Conservation (phyloP, 2,888 invertebrate species). For the Tiliacea aurago region DNA sequence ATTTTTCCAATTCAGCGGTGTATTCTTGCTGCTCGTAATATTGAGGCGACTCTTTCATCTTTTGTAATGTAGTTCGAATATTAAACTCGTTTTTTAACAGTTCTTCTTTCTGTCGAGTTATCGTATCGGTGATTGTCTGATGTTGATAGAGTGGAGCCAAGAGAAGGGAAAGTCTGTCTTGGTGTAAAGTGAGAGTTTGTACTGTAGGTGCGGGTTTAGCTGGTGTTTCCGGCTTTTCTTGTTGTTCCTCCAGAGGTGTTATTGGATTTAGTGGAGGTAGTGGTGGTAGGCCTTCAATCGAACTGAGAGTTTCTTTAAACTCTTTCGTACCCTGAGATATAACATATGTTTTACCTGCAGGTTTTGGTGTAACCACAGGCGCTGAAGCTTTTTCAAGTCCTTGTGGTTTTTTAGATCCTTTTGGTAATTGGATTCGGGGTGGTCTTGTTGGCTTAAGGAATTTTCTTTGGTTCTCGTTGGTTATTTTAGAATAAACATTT, state of each 20-base stretch:
- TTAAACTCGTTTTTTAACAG: conserved; percentile 61
- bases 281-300: conserved; percentile 33
- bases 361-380: not conserved
- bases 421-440: conserved; percentile 15
- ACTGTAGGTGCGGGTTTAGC: conserved; percentile 19
- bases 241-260: conserved; percentile 19
- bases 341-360: conserved; percentile 6
- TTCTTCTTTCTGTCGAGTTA: conserved; percentile 63
- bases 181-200: conserved; percentile 21
- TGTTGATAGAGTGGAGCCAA: conserved; percentile 64
- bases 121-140: conserved; percentile 60
- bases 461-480: conserved; percentile 32
- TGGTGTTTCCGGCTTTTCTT: conserved; percentile 38
- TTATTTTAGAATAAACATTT: conserved; percentile 16
- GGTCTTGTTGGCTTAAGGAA: conserved; percentile 15
- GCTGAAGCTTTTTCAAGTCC: not conserved
- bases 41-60: conserved; percentile 74
- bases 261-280: conserved; percentile 10
- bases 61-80: conserved; percentile 63
- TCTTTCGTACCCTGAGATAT: conserved; percentile 2
- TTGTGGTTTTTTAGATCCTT: conserved; percentile 13
- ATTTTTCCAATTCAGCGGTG: conserved; percentile 74
- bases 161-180: conserved; percentile 54
- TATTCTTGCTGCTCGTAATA: conserved; percentile 77
- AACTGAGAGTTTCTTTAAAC: conserved; percentile 25